Percentiles rank a stretch among this genome's conserved stretches.
phyloP scores from a whole-genome alignment of 2,888 invertebrate genomes.

The Eupithecia pulchellata region DNA sequence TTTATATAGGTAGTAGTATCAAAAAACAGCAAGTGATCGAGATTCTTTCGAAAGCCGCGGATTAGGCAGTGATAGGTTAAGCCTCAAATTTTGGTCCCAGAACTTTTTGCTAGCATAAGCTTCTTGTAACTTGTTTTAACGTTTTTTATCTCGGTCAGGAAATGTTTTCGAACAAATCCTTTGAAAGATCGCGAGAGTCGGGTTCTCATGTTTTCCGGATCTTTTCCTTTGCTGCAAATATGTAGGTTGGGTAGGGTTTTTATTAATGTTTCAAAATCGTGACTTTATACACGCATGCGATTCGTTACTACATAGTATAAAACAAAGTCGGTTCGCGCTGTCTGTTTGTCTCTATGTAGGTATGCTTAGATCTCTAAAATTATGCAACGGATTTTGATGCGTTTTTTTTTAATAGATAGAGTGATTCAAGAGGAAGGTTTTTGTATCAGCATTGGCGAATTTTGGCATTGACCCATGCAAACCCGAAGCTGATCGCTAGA shows the following conservation, averaged over 20 bases:
- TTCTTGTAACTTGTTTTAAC: background rate
- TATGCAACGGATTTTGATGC: too few species aligned
- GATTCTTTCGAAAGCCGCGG: conserved; percentile 9
- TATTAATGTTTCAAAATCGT: background rate
- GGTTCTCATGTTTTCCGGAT: background rate
- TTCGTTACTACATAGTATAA: too few species aligned
- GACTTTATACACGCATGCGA: background rate
- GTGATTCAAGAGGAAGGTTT: too few species aligned
- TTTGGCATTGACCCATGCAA: too few species aligned
- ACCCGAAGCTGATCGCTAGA: too few species aligned
- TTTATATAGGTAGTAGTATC: background rate
- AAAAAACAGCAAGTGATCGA: background rate
- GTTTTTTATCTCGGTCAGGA: conserved; percentile 17
- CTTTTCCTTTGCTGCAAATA: background rate
- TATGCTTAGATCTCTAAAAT: too few species aligned
- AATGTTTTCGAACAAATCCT: conserved; percentile 18
- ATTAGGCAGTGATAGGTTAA: conserved; percentile 22
- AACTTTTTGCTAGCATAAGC: conserved; percentile 20
- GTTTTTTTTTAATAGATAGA: too few species aligned
- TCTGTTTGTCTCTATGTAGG: too few species aligned
- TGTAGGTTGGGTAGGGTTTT: background rate
- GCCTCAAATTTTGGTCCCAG: conserved; percentile 13
- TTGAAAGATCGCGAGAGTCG: conserved; percentile 9
- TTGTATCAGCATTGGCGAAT: too few species aligned
- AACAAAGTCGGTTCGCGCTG: too few species aligned